Conservation (phyloP, 2,888 invertebrate genomes). For the Rhamnusium bicolor region DNA sequence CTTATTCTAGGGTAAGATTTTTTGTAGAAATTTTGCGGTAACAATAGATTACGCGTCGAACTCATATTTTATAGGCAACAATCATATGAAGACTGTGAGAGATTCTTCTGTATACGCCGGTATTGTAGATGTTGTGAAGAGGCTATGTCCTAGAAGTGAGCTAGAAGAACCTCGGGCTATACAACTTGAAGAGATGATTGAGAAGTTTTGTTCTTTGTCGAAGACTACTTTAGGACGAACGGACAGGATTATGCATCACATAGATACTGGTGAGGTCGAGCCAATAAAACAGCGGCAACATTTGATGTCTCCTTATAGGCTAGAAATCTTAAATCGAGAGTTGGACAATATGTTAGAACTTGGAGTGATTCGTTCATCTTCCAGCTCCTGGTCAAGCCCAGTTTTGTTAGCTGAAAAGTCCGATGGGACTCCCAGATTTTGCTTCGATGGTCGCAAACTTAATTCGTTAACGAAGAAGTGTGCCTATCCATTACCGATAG, state of each 20-base stretch:
- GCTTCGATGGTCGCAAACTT: conserved; percentile 53
- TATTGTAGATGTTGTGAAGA: too few relatives aligned
- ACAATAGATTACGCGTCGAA: too few relatives aligned
- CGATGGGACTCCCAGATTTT: conserved; percentile 38
- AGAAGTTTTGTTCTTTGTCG: not conserved
- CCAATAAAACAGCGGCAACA: not conserved
- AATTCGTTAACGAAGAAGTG: too few relatives aligned
- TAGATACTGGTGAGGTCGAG: not conserved
- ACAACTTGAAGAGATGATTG: too few relatives aligned
- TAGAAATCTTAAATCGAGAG: conserved; percentile 3
- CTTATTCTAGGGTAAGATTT: conserved; percentile 5
- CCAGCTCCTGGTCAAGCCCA: conserved; percentile 53
- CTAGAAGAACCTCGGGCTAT: too few relatives aligned
- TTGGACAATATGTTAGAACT: conserved; percentile 48
- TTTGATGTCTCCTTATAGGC: not conserved
- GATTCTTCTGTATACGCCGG: too few relatives aligned
- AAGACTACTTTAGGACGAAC: not conserved
- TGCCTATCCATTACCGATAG: too few relatives aligned
- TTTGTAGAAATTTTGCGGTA: too few relatives aligned
- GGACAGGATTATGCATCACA: not conserved
- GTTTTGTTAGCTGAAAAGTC: conserved; percentile 40
- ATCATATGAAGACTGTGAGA: too few relatives aligned
- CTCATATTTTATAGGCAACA: too few relatives aligned
- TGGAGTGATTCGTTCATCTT: conserved; percentile 52
- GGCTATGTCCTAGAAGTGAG: too few relatives aligned